These are phyloP conservation scores for Coreoperca whiteheadi DNA, from an alignment of 2,113 vertebrate species.

Conservation along the genomic window DNA sequence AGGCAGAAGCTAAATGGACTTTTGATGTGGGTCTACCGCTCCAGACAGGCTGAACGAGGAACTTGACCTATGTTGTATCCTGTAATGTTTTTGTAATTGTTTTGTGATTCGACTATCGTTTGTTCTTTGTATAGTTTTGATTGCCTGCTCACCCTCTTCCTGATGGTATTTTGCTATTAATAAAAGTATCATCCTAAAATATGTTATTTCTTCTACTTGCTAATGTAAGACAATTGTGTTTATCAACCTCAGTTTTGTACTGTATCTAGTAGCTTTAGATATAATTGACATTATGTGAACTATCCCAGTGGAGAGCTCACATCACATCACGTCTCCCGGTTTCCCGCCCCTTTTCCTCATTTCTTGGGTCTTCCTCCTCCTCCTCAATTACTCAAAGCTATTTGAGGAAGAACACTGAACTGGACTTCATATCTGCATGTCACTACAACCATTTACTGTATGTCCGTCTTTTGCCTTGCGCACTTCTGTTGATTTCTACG, in stretches of 20 bases:
- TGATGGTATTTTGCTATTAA: neutral
- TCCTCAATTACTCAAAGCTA: neutral
- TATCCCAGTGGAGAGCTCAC: neutral
- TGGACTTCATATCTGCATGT: neutral
- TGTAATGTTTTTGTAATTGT: neutral
- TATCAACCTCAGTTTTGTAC: neutral
- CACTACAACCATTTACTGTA: neutral
- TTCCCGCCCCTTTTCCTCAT: neutral
- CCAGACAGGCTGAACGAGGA: conserved; percentile 28
- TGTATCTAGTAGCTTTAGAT: neutral
- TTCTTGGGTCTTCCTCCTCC: neutral
- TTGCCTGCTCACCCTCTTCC: neutral
- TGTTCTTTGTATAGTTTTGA: neutral
- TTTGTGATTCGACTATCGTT: neutral
- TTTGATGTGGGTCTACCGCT: conserved; percentile 42
- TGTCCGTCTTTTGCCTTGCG: neutral
- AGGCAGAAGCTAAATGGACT: conserved; percentile 52
- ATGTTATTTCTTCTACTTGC: neutral
- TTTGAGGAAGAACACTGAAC: neutral
- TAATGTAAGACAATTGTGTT: neutral
- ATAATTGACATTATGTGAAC: neutral
- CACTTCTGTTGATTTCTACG: conserved; percentile 5
- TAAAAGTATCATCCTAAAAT: neutral
- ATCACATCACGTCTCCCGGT: neutral
- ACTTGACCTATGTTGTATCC: conserved; percentile 3